These are phyloP conservation scores for Colostygia pectinataria DNA, from an alignment of 2,888 invertebrate genomes.

Conservation along the genomic window DNA sequence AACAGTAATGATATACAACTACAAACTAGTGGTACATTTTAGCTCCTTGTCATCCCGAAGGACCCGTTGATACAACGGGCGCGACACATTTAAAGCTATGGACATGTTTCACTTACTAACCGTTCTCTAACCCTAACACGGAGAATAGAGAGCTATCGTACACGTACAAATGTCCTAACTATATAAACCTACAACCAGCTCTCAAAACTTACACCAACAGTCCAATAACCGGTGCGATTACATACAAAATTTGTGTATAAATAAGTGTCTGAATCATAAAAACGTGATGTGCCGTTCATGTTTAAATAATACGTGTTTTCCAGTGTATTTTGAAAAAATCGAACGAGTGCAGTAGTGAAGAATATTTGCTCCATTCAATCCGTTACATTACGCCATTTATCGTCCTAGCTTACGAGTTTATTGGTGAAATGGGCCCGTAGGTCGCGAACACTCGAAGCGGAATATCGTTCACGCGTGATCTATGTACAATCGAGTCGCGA, in stretches of 20 bases:
- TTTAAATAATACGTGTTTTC: slow-evolving; percentile 67
- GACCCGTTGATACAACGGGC: slow-evolving; percentile 80
- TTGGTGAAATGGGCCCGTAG: slow-evolving; percentile 28
- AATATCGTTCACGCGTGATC: slow-evolving; percentile 54
- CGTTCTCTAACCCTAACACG: slow-evolving; percentile 73
- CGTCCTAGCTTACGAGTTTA: slow-evolving; percentile 43
- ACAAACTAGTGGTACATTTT: slow-evolving; percentile 74
- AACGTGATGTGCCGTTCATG: slow-evolving; percentile 72
- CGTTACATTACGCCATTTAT: slow-evolving; percentile 49
- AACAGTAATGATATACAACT: slow-evolving; percentile 80
- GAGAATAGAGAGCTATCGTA: slow-evolving; percentile 74
- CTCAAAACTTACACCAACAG: slow-evolving; percentile 71
- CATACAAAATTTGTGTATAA: slow-evolving; percentile 76
- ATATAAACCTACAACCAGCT: slow-evolving; percentile 71
- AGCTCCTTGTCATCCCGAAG: slow-evolving; percentile 71
- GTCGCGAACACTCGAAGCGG: too few species aligned
- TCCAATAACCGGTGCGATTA: slow-evolving; percentile 73
- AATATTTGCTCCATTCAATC: slow-evolving; percentile 63
- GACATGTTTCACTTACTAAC: slow-evolving; percentile 79
- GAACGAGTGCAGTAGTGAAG: slow-evolving; percentile 75
- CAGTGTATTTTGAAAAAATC: slow-evolving; percentile 64
- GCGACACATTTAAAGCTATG: slow-evolving; percentile 82
- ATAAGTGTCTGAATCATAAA: slow-evolving; percentile 71
- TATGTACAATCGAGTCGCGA: slow-evolving; percentile 76
- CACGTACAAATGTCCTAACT: slow-evolving; percentile 74